Conservation (phyloP, 2,888 invertebrate species). For the Drosophila imparisetae region DNA sequence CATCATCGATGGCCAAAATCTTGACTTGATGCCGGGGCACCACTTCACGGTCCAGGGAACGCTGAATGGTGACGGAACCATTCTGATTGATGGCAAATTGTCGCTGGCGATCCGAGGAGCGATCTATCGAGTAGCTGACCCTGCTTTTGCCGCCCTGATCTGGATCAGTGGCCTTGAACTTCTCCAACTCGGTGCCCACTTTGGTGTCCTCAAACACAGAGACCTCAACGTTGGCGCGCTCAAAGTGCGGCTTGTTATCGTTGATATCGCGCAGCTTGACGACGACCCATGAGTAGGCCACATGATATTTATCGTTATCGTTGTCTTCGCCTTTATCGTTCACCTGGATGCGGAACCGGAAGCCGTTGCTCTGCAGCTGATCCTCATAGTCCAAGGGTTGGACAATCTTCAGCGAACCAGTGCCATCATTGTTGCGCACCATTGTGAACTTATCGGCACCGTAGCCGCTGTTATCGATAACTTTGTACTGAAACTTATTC, state of each 20-base stretch:
- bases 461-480: constrained; percentile 96
- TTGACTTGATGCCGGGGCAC: constrained; percentile 98
- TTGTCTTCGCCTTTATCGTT: constrained; percentile 97
- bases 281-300: constrained; percentile 97
- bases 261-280: constrained; percentile 97
- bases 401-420: constrained; percentile 97
- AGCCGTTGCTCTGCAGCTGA: constrained; percentile 96
- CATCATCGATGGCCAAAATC: constrained; percentile 97
- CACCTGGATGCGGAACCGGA: constrained; percentile 96
- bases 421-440: constrained; percentile 98
- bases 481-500: constrained; percentile 97
- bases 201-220: constrained; percentile 96
- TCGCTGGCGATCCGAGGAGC: constrained; percentile 95
- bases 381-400: constrained; percentile 98
- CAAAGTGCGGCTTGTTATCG: constrained; percentile 98
- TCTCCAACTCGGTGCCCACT: constrained; percentile 95
- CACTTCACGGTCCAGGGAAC: constrained; percentile 96
- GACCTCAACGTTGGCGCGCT: constrained; percentile 96
- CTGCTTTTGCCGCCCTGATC: constrained; percentile 97
- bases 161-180: constrained; percentile 97
- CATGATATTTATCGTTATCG: constrained; percentile 98
- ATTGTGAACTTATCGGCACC: constrained; percentile 98
- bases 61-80: constrained; percentile 97
- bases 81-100: constrained; percentile 98
- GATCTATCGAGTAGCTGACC: constrained; percentile 95